These are phyloP conservation scores for Halcyon badia DNA, from an alignment of 2,797 vertebrate species.

Conservation along the genomic window DNA sequence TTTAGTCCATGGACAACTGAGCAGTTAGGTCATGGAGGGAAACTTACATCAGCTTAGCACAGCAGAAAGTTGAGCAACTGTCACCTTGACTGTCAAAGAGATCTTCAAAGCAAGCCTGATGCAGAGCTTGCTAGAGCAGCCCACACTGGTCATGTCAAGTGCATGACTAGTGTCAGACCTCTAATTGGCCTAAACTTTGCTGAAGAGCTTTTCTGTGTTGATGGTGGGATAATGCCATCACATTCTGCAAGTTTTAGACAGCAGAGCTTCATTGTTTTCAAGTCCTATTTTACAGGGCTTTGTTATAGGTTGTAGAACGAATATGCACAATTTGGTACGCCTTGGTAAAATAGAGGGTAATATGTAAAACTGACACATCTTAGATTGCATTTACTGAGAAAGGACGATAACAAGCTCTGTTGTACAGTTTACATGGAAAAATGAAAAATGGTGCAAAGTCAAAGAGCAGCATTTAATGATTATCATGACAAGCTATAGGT, in stretches of 20 bases:
- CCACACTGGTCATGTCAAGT: fast-evolving
- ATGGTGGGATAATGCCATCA: neutral
- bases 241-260: neutral
- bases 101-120: neutral
- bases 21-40: neutral
- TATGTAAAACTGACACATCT: neutral
- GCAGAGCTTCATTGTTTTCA: neutral
- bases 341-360: neutral
- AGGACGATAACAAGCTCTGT: neutral
- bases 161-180: fast-evolving
- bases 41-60: neutral
- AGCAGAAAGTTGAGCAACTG: neutral
- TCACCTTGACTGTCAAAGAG: neutral
- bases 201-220: neutral
- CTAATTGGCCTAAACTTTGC: neutral
- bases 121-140: neutral
- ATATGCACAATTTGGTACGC: fast-evolving
- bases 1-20: neutral
- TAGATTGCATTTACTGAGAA: neutral
- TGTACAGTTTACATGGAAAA: neutral
- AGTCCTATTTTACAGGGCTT: neutral
- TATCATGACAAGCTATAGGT: neutral
- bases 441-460: neutral
- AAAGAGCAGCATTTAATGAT: neutral
- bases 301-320: neutral